Conservation (phyloP, 2,888 invertebrate species). For the Acronicta aceris region DNA sequence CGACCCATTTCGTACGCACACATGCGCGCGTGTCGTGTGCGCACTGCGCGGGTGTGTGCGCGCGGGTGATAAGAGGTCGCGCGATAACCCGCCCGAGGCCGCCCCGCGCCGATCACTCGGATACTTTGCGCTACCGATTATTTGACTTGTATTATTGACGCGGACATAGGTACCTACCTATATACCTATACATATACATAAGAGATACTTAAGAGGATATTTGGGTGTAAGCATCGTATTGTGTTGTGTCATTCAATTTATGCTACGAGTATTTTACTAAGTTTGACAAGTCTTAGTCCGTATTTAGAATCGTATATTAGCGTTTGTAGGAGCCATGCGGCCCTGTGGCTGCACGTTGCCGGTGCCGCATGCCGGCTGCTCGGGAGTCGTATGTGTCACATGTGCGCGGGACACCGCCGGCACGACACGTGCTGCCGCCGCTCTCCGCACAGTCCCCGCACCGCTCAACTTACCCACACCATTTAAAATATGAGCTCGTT, state of each 20-base stretch:
- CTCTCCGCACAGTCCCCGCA: background rate
- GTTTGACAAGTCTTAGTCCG: no score
- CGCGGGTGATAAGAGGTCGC: slow-evolving; percentile 74
- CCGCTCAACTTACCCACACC: slow-evolving; percentile 15
- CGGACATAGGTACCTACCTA: background rate
- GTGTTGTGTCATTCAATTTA: no score
- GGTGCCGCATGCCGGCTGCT: background rate
- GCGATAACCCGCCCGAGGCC: slow-evolving; percentile 71
- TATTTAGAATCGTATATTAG: no score
- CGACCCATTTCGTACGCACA: slow-evolving; percentile 66
- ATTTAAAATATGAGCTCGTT: slow-evolving; percentile 53
- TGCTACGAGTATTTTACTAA: no score
- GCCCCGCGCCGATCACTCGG: slow-evolving; percentile 31
- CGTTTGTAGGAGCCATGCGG: no score
- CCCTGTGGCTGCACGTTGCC: no score
- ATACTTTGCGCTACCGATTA: slow-evolving; percentile 27
- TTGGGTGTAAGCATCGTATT: no score
- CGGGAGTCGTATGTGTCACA: slow-evolving; percentile 27
- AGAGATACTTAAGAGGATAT: no score
- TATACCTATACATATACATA: no score
- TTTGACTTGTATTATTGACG: slow-evolving; percentile 17
- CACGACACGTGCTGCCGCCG: slow-evolving; percentile 36
- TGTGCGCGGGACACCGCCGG: slow-evolving; percentile 9
- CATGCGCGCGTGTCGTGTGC: slow-evolving; percentile 21
- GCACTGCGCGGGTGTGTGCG: slow-evolving; percentile 47